Evolutionary conservation across 2,888 invertebrate species (phyloP).

Genomic region (Deilephila elpenor): DNA sequence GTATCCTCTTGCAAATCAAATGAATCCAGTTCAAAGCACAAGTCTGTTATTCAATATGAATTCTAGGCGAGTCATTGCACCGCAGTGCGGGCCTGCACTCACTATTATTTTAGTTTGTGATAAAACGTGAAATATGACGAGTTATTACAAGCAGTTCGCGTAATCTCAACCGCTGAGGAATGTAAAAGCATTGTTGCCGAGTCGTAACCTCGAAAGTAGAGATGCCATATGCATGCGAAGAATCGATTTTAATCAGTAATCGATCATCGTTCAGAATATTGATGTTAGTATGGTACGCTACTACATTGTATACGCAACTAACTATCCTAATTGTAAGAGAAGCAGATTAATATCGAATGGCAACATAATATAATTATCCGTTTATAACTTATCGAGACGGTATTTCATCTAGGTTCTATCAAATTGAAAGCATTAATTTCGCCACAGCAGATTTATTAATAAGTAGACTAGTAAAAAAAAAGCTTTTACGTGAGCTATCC

Average conservation of each 20-base stretch:
- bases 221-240: no score
- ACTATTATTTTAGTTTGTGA: constrained; percentile 57
- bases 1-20: neutral
- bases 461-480: neutral
- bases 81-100: constrained; percentile 36
- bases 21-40: constrained; percentile 15
- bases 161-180: constrained; percentile 37
- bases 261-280: no score
- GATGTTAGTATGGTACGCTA: no score
- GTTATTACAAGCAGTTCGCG: constrained; percentile 43
- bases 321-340: no score
- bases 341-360: no score
- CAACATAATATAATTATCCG: no score
- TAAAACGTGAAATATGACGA: constrained; percentile 59
- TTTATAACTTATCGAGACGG: no score
- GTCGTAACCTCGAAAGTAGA: constrained; percentile 22
- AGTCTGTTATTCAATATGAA: constrained; percentile 28
- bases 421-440: no score
- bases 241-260: constrained; percentile 2
- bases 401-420: no score
- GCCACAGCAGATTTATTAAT: no score
- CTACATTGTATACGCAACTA: no score
- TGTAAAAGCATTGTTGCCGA: constrained; percentile 40
- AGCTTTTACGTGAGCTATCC: neutral
- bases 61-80: constrained; percentile 23